Evolutionary conservation across 30 jellyfish, hydroid and myxozoan genomes (phyloP).

Genomic region (Cassiopea xamachana): DNA sequence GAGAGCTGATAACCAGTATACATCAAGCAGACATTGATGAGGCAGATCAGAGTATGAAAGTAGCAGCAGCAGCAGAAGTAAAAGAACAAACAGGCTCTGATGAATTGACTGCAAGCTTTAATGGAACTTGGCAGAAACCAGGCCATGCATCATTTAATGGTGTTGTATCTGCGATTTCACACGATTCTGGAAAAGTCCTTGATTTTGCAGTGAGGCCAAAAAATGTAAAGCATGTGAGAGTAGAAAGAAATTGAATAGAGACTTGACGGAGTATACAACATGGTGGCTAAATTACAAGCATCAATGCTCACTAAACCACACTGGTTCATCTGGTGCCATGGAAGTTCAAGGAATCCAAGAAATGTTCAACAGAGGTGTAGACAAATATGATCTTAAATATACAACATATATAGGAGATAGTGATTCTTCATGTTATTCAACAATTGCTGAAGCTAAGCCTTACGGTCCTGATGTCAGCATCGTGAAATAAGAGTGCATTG

Average conservation of each 20-base stretch:
- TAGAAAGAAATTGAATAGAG: background rate
- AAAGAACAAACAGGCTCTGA: too few relatives aligned
- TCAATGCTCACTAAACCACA: background rate
- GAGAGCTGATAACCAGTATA: constrained; percentile 11
- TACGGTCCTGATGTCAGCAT: background rate
- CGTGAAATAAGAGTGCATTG: constrained; percentile 13
- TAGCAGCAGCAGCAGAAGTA: too few relatives aligned
- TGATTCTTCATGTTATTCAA: constrained; percentile 2
- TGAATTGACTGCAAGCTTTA: too few relatives aligned
- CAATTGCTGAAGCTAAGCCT: background rate
- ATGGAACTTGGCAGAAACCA: too few relatives aligned
- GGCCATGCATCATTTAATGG: too few relatives aligned
- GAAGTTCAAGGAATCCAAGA: background rate
- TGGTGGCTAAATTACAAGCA: background rate
- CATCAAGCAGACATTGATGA: too few relatives aligned
- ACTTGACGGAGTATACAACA: background rate
- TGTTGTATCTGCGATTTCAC: too few relatives aligned
- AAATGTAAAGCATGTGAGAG: constrained; percentile 14
- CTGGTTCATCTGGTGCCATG: constrained; percentile 2
- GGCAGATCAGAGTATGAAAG: too few relatives aligned
- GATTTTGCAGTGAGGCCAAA: background rate
- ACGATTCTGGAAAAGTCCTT: too few relatives aligned
- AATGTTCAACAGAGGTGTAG: background rate
- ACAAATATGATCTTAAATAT: background rate
- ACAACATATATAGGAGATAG: background rate